Evolutionary conservation across 1,140 invertebrate genomes (phyloP), one percentile per base, ranked within the genome.

Genomic region (Rhopalosiphum padi): DNA sequence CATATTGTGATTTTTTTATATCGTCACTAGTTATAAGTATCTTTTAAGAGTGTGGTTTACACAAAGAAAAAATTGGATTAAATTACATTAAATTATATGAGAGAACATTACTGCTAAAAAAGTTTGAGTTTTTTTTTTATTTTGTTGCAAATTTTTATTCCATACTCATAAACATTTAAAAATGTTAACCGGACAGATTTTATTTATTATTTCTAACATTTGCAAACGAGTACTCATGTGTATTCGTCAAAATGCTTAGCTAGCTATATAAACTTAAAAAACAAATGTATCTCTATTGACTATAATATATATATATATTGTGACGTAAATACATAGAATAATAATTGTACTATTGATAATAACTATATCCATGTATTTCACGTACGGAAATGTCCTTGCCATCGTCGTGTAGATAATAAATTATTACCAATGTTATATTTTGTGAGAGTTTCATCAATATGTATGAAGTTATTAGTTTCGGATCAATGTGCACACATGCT

Each of bases 381-480:
- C 60, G 23, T 83, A 53, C 77, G 68, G 91, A 92, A 92, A 92
- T 30, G 91, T 91, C 68, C 30, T 77, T 77, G 90, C 43, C 43
- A 30, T 89, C 87, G 48, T 53, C 35, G n/a, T 35, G 77, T 21
- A 30, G 82, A 85, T 85, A 85, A 92, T 92, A 92, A 92, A 92
- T 92, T 77, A 77, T 77, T 53, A 85, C 91, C 68, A 25, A 92
- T 85, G 91, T 85, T 92, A 92, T 48, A 37, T 92, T 92, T 85
- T 46, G 23, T 48, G 30, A 15, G 18, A 85, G 21, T 51, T 48
- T 85, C 91, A 92, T 92, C 91, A 92, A 92, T 92, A 92, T 92
- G 91, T 92, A 92, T 92, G 91, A 92, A 92, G 77, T 92, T 92
- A 92, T 92, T 85, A 85, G 91, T 92, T 92, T 92, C 91, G 91